phyloP scores from a whole-genome alignment of 92 coral and sea anemone genomes.

The Zoanthus sansibaricus region DNA sequence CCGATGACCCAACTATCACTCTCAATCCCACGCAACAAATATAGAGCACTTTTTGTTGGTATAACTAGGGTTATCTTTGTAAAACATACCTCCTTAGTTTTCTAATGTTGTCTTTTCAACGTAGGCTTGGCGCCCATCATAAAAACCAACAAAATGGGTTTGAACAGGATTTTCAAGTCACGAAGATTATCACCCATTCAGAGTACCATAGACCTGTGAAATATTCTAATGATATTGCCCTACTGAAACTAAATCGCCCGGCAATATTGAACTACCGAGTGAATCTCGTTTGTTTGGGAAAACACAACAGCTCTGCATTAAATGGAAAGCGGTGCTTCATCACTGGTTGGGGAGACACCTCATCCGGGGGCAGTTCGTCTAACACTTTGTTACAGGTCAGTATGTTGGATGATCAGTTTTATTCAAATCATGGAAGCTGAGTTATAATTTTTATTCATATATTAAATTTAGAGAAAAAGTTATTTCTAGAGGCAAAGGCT shows the following conservation, averaged over 20 bases:
- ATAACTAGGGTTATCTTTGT: too few relatives aligned
- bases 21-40: too few relatives aligned
- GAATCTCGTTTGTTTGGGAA: conserved; percentile 31
- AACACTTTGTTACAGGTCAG: conserved; percentile 4
- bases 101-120: too few relatives aligned
- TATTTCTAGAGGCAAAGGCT: too few relatives aligned
- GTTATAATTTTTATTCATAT: too few relatives aligned
- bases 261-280: conserved; percentile 22
- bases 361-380: conserved; percentile 18
- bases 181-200: conserved; percentile 25
- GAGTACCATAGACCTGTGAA: conserved; percentile 11
- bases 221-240: conserved; percentile 35
- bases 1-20: too few relatives aligned
- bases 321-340: conserved; percentile 25
- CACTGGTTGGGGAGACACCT: conserved; percentile 39
- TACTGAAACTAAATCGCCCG: conserved; percentile 24
- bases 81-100: too few relatives aligned
- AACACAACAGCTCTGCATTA: not conserved
- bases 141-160: not conserved
- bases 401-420: too few relatives aligned
- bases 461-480: too few relatives aligned
- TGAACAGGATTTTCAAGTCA: conserved; percentile 26
- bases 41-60: too few relatives aligned
- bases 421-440: too few relatives aligned
- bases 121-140: conserved; percentile 25